Base-by-base conservation (phyloP, 2,888 invertebrate species). In the Drosophila setosimentum region DNA sequence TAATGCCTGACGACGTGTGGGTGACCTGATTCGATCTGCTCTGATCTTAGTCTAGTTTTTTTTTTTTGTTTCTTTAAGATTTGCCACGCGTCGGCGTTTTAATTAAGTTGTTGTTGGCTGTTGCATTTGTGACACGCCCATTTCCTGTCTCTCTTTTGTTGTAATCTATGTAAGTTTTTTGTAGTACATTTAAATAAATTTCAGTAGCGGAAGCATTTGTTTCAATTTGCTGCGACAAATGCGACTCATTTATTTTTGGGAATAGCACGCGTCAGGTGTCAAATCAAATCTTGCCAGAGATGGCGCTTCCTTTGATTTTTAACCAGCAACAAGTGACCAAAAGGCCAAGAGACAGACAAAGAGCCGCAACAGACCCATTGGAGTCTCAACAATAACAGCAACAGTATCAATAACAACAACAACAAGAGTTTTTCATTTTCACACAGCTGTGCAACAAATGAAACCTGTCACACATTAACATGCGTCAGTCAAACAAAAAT, bases 381-480 rank as follows among this genome's bases (percentile, higher is more conserved):
- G 71, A 72, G 66, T 53, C 71, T 32, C n/a, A 37, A 59, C 42
- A 59, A 37, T 24, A 37, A 58, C 5, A 49, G 57, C 37, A 54
- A 40, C 5, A 48, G 58, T 33, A 54, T 24, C 13, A 27, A 49
- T n/a, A 68, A 27, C 11, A 50, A 49, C 11, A 57, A 63, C 37
- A 55, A 32, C 42, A 32, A 50, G 6, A 32, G 21, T 58, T 33
- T 53, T 50, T 48, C n/a, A 50, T 68, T 74, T 80, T 78, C 66
- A 80, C 80, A 68, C 78, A 78, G 80, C 65, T 76, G 80, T 76
- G 67, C 76, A 69, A 85, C 76, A 87, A 85, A 76, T 68, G 66
- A 79, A 87, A 88, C 83, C 80, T 85, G 83, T 82, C 88, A 69
- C 76, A 82, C 68, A 76, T 82, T 68, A 73, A 70, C 69, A 68